These are phyloP conservation scores for Heliothis subflexa DNA, from an alignment of 1,140 invertebrate genomes.

Conservation along the genomic window DNA sequence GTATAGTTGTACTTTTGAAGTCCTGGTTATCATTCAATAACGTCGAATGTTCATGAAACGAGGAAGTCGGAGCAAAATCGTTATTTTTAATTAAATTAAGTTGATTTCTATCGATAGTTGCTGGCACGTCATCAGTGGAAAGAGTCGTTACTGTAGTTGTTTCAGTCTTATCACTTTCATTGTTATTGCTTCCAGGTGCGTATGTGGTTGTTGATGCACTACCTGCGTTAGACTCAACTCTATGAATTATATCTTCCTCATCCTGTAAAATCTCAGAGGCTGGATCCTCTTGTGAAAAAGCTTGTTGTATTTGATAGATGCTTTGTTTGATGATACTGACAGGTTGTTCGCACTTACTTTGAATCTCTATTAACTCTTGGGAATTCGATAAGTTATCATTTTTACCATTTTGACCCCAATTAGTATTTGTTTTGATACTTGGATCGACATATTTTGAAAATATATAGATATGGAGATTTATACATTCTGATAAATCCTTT, in stretches of 20 bases:
- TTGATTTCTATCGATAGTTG: too few relatives aligned
- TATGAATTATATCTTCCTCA: background rate
- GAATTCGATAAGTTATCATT: slow-evolving; percentile 13
- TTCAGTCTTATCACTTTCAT: background rate
- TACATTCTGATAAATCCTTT: slow-evolving; percentile 33
- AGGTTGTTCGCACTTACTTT: slow-evolving; percentile 30
- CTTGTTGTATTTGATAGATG: slow-evolving; percentile 29
- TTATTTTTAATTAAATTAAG: too few relatives aligned
- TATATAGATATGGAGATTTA: slow-evolving; percentile 38
- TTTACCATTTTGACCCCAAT: slow-evolving; percentile 19
- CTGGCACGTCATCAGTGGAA: background rate
- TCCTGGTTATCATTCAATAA: background rate
- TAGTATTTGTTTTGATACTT: slow-evolving; percentile 19
- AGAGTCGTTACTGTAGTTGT: background rate
- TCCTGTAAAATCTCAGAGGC: background rate
- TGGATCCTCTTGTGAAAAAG: background rate
- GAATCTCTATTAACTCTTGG: slow-evolving; percentile 26
- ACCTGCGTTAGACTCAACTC: background rate
- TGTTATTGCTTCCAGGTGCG: background rate
- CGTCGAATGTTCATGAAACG: background rate
- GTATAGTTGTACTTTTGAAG: background rate
- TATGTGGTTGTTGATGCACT: background rate
- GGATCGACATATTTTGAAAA: slow-evolving; percentile 35
- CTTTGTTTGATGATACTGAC: slow-evolving; percentile 30
- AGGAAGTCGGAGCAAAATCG: background rate